Base-by-base conservation (phyloP, 2,797 vertebrate species). In the Channallabes apus region DNA sequence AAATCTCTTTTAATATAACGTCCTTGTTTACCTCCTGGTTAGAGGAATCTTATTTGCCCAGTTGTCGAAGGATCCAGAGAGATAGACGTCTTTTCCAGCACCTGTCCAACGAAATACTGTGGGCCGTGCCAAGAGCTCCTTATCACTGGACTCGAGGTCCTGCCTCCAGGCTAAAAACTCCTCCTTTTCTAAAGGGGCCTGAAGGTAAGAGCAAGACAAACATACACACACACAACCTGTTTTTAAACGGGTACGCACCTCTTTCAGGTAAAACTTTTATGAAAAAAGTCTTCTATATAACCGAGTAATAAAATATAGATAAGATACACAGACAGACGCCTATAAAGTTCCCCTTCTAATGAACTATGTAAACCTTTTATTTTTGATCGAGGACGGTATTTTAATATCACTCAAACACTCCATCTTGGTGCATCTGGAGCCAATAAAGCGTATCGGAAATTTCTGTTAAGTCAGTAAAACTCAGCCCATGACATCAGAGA, bases 21-120 rank as follows among this genome's bases (percentile, higher is more conserved):
- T 78, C 17, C 35, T 61, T 61, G 5, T 72, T 46, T 86, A 99
- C 98, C 98, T 99, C 90, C 96, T 95, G 0, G 96, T 99, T 32
- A 99, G 95, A 4, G 98, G 98, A 80, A 99, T 98, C 93, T 99
- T 99, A 88, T 93, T 94, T 88, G 93, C 94, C 98, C 98, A 99
- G 93, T 96, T 99, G 93, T 99, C 98, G 92, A 99, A 99, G 79
- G 98, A 97, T 4, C 98, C 98, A 3, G 98, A 97, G 24, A 99
- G 89, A 90, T 94, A 99, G 80, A 99, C 97, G 86, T 99, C 98
- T 71, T 96, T 99, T 85, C 98, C 97, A 5, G 96, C 97, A 38
- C 97, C 98, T 0, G 96, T 98, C 98, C 98, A 99, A 75, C 98
- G 97, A 87, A 99, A 99, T 0, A 99, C 98, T 0, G 98, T 99